Base-by-base conservation (phyloP, 2,888 invertebrate species). In the Barypeithes pellucidus region DNA sequence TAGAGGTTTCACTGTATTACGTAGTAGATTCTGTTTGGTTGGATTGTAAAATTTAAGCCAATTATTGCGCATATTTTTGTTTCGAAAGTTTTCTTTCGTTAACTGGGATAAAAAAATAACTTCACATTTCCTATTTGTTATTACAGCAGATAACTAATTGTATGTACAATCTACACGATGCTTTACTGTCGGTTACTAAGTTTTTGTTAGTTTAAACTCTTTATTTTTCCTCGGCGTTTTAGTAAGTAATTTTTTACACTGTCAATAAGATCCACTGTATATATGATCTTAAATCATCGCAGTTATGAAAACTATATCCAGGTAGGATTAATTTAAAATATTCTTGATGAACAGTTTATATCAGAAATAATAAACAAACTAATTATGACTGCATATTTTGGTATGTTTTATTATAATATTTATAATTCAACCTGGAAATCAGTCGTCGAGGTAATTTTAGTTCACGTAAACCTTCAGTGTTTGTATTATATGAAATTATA, bases 401-500 rank as follows among this genome's bases (percentile, higher is more conserved):
- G 76, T 77, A 78, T 75, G 72, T 71, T 75, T 76, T 67, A 75
- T 72, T 77, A 78, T 75, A 81, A 81, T 81, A 80, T 82, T 81
- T 81, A 80, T 75, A 77, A 75, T 72, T 78, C 73, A 76, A 75
- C 69, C 75, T 74, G 72, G 76, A 41, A 68, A 79, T 82, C 81
- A 71, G 52, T 82, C 81, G 77, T 71, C 81, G 77, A 80, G 78
- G 74, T 80, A 73, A 79, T 82, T 79, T 75, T 72, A 75, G 73
- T 78, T 36, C 79, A 79, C 78, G 79, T 80, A 81, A 80, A 81
- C 80, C 67, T 72, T 60, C 72, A 74, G 76, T 79, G 79, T 79
- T 79, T 79, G 78, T 78, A 72, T 78, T 75, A 74, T 66, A 78
- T 77, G 76, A 77, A 79, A 80, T 82, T 82, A 83, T 82, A 83